Conservation (phyloP, 1,140 invertebrate species). For the Listronotus bonariensis region DNA sequence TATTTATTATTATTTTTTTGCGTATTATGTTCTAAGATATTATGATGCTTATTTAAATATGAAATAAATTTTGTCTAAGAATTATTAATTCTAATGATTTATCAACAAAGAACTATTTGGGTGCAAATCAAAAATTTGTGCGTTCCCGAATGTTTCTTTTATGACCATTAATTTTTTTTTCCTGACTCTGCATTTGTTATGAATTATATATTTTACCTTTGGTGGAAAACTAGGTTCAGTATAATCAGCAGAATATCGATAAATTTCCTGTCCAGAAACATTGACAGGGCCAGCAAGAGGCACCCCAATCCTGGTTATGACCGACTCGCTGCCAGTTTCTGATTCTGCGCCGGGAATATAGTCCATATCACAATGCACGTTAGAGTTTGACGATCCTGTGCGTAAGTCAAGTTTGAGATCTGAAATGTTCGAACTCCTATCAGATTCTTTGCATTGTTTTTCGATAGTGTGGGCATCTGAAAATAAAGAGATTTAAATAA, state of each 20-base stretch:
- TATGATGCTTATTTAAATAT: too few relatives aligned
- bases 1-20: too few relatives aligned
- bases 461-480: conserved; percentile 63
- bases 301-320: conserved; percentile 60
- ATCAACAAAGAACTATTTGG: too few relatives aligned
- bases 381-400: conserved; percentile 79
- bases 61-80: too few relatives aligned
- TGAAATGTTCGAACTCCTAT: conserved; percentile 87
- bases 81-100: too few relatives aligned
- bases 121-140: too few relatives aligned
- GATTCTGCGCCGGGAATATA: conserved; percentile 57
- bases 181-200: too few relatives aligned
- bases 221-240: conserved; percentile 80
- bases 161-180: too few relatives aligned
- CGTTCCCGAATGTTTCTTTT: too few relatives aligned
- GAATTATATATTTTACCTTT: conserved; percentile 59
- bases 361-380: conserved; percentile 68
- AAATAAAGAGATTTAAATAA: too few relatives aligned
- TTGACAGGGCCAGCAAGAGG: conserved; percentile 78
- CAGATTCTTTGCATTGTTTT: conserved; percentile 83
- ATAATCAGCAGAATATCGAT: conserved; percentile 87
- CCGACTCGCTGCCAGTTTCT: conserved; percentile 55
- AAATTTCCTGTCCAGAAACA: conserved; percentile 67
- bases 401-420: conserved; percentile 87
- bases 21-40: too few relatives aligned